Evolutionary conservation across 2,797 vertebrate species (phyloP).

Genomic region (Potorous gilbertii): DNA sequence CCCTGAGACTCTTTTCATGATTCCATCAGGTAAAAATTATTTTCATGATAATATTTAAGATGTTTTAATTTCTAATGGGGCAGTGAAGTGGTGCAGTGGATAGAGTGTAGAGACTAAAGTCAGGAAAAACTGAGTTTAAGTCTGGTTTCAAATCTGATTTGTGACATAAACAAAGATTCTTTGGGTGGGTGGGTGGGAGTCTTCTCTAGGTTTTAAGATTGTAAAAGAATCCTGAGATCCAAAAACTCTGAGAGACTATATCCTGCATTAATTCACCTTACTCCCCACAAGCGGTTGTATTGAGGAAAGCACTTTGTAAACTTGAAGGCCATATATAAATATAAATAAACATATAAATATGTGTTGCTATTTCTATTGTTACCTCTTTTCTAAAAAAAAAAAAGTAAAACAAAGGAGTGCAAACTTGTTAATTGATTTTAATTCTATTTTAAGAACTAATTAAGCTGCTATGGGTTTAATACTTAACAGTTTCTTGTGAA

Average conservation of each 20-base stretch:
- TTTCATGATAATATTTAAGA: neutral
- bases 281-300: neutral
- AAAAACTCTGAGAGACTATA: too few species aligned
- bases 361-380: neutral
- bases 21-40: neutral
- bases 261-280: neutral
- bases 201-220: neutral
- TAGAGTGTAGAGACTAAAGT: neutral
- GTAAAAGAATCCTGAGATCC: neutral
- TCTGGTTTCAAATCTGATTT: neutral
- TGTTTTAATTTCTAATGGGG: neutral
- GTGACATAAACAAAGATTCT: neutral
- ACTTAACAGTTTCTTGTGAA: neutral
- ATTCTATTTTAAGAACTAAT: neutral
- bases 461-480: too few species aligned
- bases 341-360: neutral
- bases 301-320: neutral
- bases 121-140: neutral
- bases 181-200: too few species aligned
- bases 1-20: neutral
- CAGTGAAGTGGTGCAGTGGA: accelerated
- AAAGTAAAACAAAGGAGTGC: neutral
- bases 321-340: neutral
- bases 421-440: neutral
- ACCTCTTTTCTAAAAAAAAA: neutral